Percentiles rank a stretch among this genome's conserved stretches.
These are phyloP conservation scores for Anseranas semipalmata DNA, from an alignment of 2,113 vertebrate genomes.

Conservation along the genomic window DNA sequence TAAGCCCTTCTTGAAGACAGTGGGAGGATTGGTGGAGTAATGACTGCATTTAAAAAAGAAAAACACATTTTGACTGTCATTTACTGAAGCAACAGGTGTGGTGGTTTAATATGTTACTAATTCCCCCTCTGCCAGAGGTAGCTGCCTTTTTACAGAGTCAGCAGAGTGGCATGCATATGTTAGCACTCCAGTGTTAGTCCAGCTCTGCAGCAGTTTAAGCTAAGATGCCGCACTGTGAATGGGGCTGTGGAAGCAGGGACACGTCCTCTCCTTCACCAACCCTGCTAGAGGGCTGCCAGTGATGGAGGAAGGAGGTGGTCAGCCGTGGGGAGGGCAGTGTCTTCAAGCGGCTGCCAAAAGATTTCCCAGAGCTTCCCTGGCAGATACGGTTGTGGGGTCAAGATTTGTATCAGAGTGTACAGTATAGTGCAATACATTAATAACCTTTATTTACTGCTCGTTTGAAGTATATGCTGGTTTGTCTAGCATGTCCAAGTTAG, in stretches of 20 bases:
- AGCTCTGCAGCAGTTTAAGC: not conserved
- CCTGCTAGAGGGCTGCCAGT: not conserved
- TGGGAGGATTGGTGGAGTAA: not conserved
- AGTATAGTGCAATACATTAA: not conserved
- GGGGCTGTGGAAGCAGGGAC: not conserved
- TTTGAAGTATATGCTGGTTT: not conserved
- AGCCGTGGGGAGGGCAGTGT: not conserved
- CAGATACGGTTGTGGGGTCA: not conserved
- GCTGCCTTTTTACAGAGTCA: not conserved
- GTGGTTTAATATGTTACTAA: slow-evolving; percentile 56
- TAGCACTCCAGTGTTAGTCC: not conserved
- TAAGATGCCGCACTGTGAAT: not conserved
- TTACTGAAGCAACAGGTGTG: slow-evolving; percentile 26
- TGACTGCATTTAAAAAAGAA: not conserved
- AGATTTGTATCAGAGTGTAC: not conserved
- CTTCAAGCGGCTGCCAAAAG: not conserved
- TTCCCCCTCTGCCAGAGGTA: slow-evolving; percentile 9
- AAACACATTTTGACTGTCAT: not conserved
- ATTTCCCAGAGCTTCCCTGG: not conserved
- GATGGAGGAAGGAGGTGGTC: not conserved
- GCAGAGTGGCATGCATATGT: not conserved
- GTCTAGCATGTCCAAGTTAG: not conserved
- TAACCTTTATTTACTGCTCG: not conserved
- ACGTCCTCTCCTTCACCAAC: not conserved
- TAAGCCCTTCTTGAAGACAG: not conserved